phyloP scores from a whole-genome alignment of 1,140 invertebrate species.

The Neelides sp. region DNA sequence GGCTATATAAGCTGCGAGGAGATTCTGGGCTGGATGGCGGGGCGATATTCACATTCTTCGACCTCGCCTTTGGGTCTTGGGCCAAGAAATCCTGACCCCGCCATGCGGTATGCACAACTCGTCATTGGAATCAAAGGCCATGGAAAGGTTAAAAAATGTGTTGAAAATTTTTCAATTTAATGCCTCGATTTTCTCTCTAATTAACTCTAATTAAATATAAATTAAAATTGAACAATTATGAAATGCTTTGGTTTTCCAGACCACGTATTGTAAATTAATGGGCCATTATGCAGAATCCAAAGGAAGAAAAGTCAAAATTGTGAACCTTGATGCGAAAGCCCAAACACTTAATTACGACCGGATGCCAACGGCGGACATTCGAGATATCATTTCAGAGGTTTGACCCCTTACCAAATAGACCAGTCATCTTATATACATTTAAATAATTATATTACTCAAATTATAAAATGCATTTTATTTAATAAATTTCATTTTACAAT shows the following conservation, averaged over 20 bases:
- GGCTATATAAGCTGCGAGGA: too few species aligned
- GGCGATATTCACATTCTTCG: too few species aligned
- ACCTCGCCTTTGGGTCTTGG: too few species aligned
- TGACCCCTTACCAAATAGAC: too few species aligned
- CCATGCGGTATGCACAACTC: conserved; percentile 27
- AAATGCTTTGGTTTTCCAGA: conserved; percentile 11
- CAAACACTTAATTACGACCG: conserved; percentile 9
- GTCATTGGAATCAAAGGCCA: conserved; percentile 19
- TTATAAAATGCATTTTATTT: too few species aligned
- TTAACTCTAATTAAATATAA: neutral
- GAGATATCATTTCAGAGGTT: conserved; percentile 14
- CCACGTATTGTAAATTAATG: conserved; percentile 24
- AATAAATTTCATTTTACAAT: too few species aligned
- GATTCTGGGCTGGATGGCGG: too few species aligned
- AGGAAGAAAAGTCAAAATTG: conserved; percentile 19
- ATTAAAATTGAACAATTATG: neutral
- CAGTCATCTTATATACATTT: too few species aligned
- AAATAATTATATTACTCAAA: too few species aligned
- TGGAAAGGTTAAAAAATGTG: conserved; percentile 18
- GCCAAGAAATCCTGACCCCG: too few species aligned
- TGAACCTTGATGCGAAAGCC: conserved; percentile 18
- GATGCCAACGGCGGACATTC: conserved; percentile 11
- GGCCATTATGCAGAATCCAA: conserved; percentile 20
- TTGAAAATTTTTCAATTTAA: neutral
- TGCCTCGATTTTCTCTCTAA: neutral